Base-by-base conservation (phyloP, 2,888 invertebrate genomes). In the Alloplasta piceator region DNA sequence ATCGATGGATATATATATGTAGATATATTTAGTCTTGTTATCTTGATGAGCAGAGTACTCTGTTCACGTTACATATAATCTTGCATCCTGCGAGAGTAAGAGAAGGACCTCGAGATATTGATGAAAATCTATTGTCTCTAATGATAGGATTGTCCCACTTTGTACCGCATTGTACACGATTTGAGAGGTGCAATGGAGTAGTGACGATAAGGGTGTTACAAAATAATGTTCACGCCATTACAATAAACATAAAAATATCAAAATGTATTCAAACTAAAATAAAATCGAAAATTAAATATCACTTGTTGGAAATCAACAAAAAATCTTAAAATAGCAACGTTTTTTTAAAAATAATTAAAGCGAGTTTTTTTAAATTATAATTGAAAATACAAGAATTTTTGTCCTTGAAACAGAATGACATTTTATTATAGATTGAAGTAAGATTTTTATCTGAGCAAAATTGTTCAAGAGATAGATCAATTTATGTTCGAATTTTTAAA, bases 21-120 rank as follows among this genome's bases (percentile, higher is more conserved):
- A 26, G 26, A 26, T 26, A 26, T 26, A 26, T 26, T 1, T 26
- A 26, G 26, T 26, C 26, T 26, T 60, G n/a, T 5, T 14, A 38
- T 38, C 36, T 12, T 48, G 9, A 16, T 16, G 52, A 6, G n/a
- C n/a, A 64, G n/a, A n/a, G 26, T 9, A 6, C 50, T 26, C 14
- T 56, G 26, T 3, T 56, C n/a, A 39, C 26, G 26, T 55, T 67
- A 43, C 43, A 16, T 41, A 26, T 68, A 43, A 68, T 68, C 26
- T 68, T 55, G 16, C 14, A 60, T 60, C 41, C 52, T 5, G 16
- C 14, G 16, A 60, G 26, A 26, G 3, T 26, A 3, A 26, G 14
- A 7, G 14, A 5, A n/a, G 7, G 9, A 12, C 10, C 12, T 41
- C 41, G 6, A 14, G 60, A 12, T 41, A 60, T 14, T 41, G 60